Evolutionary conservation across 2,797 vertebrate species (phyloP).

Genomic region (Dryobates pubescens): DNA sequence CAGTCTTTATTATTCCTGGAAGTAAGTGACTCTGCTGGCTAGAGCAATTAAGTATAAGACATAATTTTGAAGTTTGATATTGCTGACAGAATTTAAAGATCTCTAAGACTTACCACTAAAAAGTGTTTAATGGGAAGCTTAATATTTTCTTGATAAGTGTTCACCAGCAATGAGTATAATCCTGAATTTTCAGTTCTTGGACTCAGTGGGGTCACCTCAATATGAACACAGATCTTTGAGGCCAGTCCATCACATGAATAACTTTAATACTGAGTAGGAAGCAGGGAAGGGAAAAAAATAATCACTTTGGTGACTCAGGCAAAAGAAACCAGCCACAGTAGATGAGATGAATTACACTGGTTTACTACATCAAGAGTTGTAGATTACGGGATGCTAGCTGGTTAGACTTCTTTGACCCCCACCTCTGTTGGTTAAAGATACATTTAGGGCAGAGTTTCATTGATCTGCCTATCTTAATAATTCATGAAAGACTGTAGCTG

Average conservation of each 20-base stretch:
- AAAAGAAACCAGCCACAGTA: conserved; percentile 52
- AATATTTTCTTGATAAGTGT: background rate
- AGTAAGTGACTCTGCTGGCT: conserved; percentile 7
- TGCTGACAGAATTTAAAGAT: conserved; percentile 27
- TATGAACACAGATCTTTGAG: background rate
- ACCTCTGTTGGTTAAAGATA: conserved; percentile 51
- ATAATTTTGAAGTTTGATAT: conserved; percentile 39
- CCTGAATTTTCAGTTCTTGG: background rate
- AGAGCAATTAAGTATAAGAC: conserved; percentile 8
- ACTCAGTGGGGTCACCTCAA: background rate
- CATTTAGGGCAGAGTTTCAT: conserved; percentile 46
- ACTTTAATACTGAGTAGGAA: conserved; percentile 10
- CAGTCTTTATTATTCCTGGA: conserved; percentile 55
- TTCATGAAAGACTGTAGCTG: conserved; percentile 51
- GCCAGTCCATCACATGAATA: background rate
- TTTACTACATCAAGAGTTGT: conserved; percentile 39
- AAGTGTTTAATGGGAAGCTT: conserved; percentile 31
- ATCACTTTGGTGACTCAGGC: conserved; percentile 37
- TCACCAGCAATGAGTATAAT: background rate
- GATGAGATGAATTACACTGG: conserved; percentile 51
- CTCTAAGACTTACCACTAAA: conserved; percentile 5
- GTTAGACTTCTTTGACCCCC: background rate
- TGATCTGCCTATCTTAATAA: conserved; percentile 64
- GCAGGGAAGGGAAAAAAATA: conserved; percentile 25
- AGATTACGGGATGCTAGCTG: conserved; percentile 28